phyloP scores from a whole-genome alignment of 2,113 vertebrate genomes.

The Aythya baeri region DNA sequence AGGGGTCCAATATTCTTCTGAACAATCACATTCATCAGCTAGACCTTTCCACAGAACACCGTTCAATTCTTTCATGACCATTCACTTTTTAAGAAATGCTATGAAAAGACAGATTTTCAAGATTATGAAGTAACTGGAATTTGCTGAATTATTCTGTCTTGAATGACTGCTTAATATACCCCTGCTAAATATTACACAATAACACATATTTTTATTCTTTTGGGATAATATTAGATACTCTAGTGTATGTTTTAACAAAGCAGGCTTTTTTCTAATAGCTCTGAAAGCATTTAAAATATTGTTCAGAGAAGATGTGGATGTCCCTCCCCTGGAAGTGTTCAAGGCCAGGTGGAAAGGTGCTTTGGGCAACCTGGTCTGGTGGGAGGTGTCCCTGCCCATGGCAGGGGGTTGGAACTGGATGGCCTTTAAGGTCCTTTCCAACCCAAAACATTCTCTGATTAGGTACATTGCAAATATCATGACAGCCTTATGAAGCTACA shows the following conservation, averaged over 20 bases:
- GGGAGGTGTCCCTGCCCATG: no score
- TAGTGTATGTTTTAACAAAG: not conserved
- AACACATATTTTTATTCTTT: not conserved
- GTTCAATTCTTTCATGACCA: not conserved
- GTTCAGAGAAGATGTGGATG: no score
- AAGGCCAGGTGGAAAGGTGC: no score
- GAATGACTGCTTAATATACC: not conserved
- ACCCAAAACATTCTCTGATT: no score
- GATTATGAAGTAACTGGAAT: not conserved
- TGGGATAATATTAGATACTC: not conserved
- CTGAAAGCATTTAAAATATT: not conserved
- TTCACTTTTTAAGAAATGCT: not conserved
- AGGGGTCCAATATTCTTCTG: not conserved
- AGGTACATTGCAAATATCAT: not conserved
- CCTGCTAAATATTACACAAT: not conserved
- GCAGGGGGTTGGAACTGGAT: no score
- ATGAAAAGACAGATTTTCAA: not conserved
- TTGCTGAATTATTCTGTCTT: not conserved
- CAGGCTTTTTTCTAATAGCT: not conserved
- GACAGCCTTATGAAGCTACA: rapidly evolving
- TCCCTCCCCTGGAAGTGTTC: no score
- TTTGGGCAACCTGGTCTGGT: no score
- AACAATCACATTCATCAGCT: not conserved
- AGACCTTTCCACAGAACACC: not conserved
- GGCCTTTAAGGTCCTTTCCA: no score